Conservation (phyloP, 2,797 vertebrate species). For the Phrynocephalus guinanensis region DNA sequence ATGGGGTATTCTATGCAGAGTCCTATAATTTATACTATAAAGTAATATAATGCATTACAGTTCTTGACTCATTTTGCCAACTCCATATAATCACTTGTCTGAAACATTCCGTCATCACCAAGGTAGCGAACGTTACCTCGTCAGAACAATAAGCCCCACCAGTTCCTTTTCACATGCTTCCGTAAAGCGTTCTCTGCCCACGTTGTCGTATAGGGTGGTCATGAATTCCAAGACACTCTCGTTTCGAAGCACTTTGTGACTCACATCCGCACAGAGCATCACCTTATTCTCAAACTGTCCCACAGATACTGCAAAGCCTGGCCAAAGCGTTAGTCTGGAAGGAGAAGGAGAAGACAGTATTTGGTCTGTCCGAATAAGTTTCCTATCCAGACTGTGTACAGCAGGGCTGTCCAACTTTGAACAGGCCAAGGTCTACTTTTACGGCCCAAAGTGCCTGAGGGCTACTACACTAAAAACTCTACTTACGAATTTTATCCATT, state of each 20-base stretch:
- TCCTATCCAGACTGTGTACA: not conserved
- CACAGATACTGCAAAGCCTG: slow-evolving; percentile 71
- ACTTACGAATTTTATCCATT: too few relatives aligned
- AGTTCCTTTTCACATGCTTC: slow-evolving; percentile 71
- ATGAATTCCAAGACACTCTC: slow-evolving; percentile 76
- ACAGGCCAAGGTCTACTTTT: too few relatives aligned
- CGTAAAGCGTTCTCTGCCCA: slow-evolving; percentile 39
- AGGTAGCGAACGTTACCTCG: slow-evolving; percentile 64
- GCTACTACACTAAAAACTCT: too few relatives aligned
- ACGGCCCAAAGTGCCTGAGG: too few relatives aligned
- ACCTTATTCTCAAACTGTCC: slow-evolving; percentile 67
- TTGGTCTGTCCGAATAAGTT: not conserved
- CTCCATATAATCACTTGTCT: not conserved
- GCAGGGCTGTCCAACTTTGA: too few relatives aligned
- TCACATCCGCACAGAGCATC: slow-evolving; percentile 66
- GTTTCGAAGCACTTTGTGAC: slow-evolving; percentile 74
- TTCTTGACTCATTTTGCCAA: not conserved
- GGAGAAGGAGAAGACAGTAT: slow-evolving; percentile 1
- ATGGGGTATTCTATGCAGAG: not conserved
- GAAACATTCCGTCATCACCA: not conserved
- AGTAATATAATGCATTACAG: not conserved
- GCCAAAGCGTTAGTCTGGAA: slow-evolving; percentile 74
- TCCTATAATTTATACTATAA: not conserved
- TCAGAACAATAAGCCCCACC: slow-evolving; percentile 71
- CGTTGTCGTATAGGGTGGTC: slow-evolving; percentile 54